Conservation (phyloP, 2,888 invertebrate genomes). For the Oligia fasciuncula region DNA sequence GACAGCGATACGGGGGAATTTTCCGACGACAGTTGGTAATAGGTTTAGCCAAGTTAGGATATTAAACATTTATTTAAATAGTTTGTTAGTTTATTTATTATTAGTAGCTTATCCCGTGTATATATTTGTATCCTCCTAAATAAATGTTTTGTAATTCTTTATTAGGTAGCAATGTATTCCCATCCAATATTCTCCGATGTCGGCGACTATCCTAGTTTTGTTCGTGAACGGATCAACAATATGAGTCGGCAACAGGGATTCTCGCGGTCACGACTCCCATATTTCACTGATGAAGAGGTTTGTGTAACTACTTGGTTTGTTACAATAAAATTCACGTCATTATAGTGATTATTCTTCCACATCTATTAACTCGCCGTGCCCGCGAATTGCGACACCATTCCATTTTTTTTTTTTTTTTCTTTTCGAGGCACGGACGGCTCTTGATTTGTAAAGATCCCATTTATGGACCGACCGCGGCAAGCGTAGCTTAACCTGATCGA, state of each 20-base stretch:
- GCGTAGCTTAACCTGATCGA: neutral
- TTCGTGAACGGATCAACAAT: constrained; percentile 83
- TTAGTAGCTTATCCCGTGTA: too few species aligned
- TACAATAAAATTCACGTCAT: neutral
- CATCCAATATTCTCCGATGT: constrained; percentile 87
- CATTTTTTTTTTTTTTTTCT: too few species aligned
- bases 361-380: neutral
- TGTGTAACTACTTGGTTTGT: constrained; percentile 46
- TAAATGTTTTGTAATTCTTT: neutral
- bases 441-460: neutral
- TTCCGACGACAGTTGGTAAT: too few species aligned
- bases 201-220: constrained; percentile 86
- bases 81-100: too few species aligned
- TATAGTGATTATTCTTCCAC: neutral
- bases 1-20: too few species aligned
- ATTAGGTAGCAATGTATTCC: constrained; percentile 86
- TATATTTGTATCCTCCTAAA: too few species aligned
- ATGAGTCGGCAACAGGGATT: constrained; percentile 85
- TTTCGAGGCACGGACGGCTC: neutral
- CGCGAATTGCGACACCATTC: neutral
- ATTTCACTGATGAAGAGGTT: constrained; percentile 85
- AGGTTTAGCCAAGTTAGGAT: too few species aligned
- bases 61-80: too few species aligned
- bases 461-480: neutral
- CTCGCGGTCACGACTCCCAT: constrained; percentile 84